Evolutionary conservation across 2,888 invertebrate genomes (phyloP).

Genomic region (Mythimna albipuncta): DNA sequence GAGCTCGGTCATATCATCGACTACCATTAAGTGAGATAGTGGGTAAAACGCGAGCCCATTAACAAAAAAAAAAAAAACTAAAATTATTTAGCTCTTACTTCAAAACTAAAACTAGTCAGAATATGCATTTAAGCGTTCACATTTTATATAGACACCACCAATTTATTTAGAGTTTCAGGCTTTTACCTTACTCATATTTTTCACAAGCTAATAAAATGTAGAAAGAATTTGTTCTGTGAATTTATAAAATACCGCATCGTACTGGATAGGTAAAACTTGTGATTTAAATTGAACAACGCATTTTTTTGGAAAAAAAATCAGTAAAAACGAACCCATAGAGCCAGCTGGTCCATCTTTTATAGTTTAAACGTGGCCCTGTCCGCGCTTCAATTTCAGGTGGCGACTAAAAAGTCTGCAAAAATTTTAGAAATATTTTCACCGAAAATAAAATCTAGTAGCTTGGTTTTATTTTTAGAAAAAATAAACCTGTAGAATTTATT

Average conservation of each 20-base stretch:
- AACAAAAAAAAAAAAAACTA: no score
- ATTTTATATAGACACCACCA: background rate
- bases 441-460: background rate
- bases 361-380: constrained; percentile 47
- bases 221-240: constrained; percentile 28
- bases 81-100: no score
- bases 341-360: constrained; percentile 55
- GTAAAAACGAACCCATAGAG: constrained; percentile 44
- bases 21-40: no score
- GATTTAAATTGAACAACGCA: constrained; percentile 53
- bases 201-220: constrained; percentile 62
- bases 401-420: constrained; percentile 9
- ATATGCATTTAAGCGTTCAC: background rate
- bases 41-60: no score
- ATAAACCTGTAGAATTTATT: background rate
- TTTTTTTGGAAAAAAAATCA: constrained; percentile 41
- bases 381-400: constrained; percentile 29
- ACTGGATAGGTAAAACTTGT: constrained; percentile 42
- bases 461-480: background rate
- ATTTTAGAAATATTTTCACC: constrained; percentile 22
- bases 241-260: constrained; percentile 34
- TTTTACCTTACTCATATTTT: background rate
- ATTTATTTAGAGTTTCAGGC: background rate
- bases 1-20: no score
- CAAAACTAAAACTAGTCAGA: no score